These are phyloP conservation scores for Drosophila obscura DNA, from an alignment of 1,140 invertebrate species.

Conservation along the genomic window DNA sequence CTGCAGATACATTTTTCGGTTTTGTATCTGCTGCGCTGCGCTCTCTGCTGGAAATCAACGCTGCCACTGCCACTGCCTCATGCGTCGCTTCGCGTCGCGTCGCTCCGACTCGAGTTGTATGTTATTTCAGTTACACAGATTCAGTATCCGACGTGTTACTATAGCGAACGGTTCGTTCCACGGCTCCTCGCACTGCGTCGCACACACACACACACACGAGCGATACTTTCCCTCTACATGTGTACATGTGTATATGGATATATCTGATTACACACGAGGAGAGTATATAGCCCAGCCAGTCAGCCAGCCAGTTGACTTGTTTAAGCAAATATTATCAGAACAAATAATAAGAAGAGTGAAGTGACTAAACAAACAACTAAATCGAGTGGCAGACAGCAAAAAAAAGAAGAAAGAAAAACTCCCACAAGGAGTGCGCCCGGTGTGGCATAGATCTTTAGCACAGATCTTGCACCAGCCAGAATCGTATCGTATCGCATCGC, in stretches of 20 bases:
- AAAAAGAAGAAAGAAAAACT: slow-evolving; percentile 9
- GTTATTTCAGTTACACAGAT: slow-evolving; percentile 84
- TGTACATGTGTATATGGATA: slow-evolving; percentile 10
- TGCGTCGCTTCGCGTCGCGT: slow-evolving; percentile 51
- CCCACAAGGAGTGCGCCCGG: slow-evolving; percentile 1
- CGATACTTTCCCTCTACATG: not conserved
- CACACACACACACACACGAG: too few relatives aligned
- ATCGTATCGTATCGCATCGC: too few relatives aligned
- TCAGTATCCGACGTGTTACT: slow-evolving; percentile 84
- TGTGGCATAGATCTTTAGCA: slow-evolving; percentile 17
- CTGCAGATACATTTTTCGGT: slow-evolving; percentile 33
- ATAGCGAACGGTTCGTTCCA: slow-evolving; percentile 72
- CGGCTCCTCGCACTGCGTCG: too few relatives aligned
- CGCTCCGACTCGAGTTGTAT: slow-evolving; percentile 72
- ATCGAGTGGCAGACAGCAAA: slow-evolving; percentile 26
- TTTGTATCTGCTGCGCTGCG: slow-evolving; percentile 16
- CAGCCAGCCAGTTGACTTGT: slow-evolving; percentile 41
- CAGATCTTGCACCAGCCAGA: not conserved
- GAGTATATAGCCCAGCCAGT: too few relatives aligned
- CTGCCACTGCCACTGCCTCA: slow-evolving; percentile 35
- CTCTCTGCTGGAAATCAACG: slow-evolving; percentile 31
- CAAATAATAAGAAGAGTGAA: slow-evolving; percentile 55
- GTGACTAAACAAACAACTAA: slow-evolving; percentile 12
- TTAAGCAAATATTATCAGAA: slow-evolving; percentile 75
- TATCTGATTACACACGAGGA: slow-evolving; percentile 22